A percentile compares a stretch with the other conserved stretches of the same genome.
These are phyloP conservation scores for Spisula solida DNA, from an alignment of 2,888 invertebrate species.

Conservation along the genomic window DNA sequence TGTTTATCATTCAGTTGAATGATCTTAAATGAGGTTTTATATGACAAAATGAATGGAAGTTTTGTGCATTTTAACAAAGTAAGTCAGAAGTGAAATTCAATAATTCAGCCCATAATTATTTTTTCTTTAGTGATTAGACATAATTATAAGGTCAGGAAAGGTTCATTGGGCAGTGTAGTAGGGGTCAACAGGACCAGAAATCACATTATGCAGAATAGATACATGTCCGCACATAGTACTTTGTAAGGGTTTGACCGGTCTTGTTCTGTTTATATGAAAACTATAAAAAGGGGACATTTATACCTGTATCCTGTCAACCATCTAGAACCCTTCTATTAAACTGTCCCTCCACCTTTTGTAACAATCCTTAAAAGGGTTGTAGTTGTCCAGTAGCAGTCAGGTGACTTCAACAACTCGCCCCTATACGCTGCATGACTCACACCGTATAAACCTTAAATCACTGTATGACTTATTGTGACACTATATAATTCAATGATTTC, in stretches of 20 bases:
- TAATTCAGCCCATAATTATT: not conserved
- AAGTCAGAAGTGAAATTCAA: constrained; percentile 14
- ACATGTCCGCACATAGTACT: not conserved
- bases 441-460: no score
- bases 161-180: not conserved
- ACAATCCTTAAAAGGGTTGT: no score
- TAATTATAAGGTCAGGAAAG: constrained; percentile 10
- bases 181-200: not conserved
- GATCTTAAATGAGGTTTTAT: not conserved
- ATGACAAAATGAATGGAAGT: not conserved
- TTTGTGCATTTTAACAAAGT: not conserved
- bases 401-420: no score
- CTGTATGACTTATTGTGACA: no score
- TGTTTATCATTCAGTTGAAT: not conserved
- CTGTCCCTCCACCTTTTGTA: no score
- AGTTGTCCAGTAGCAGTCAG: no score
- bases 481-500: no score
- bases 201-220: not conserved
- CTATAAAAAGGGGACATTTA: not conserved
- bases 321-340: no score
- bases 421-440: no score
- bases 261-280: not conserved
- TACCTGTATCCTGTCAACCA: no score
- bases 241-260: not conserved
- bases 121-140: not conserved